Evolutionary conservation across 2,888 invertebrate genomes (phyloP).

Genomic region (Bimastos eiseni): DNA sequence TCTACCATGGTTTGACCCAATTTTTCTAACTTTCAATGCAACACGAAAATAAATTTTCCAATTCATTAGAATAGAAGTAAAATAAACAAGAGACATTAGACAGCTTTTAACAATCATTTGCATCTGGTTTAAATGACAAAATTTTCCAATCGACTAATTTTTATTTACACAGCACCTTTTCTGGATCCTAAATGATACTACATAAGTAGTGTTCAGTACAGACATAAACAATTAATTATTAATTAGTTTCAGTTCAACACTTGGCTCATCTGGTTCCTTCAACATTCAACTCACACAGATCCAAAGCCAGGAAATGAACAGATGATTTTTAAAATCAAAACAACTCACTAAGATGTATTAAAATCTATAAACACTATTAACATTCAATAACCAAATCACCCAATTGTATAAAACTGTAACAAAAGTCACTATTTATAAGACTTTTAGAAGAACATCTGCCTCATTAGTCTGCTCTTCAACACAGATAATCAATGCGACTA

Average conservation of each 20-base stretch:
- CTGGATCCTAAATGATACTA: background rate
- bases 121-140: background rate
- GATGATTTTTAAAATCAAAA: background rate
- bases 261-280: background rate
- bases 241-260: background rate
- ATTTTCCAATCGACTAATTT: background rate
- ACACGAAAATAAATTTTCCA: background rate
- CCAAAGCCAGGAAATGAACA: background rate
- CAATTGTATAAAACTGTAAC: background rate
- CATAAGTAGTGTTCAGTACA: background rate
- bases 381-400: background rate
- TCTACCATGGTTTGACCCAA: background rate
- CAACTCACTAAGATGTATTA: background rate
- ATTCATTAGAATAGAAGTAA: background rate
- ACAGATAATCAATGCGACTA: background rate
- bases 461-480: background rate
- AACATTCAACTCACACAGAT: background rate
- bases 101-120: conserved; percentile 2
- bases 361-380: background rate
- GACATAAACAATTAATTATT: background rate
- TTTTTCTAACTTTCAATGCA: background rate
- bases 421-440: background rate
- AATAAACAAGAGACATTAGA: background rate
- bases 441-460: background rate
- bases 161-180: background rate